These are phyloP conservation scores for Huso huso DNA, from an alignment of 2,797 vertebrate species.

Conservation along the genomic window DNA sequence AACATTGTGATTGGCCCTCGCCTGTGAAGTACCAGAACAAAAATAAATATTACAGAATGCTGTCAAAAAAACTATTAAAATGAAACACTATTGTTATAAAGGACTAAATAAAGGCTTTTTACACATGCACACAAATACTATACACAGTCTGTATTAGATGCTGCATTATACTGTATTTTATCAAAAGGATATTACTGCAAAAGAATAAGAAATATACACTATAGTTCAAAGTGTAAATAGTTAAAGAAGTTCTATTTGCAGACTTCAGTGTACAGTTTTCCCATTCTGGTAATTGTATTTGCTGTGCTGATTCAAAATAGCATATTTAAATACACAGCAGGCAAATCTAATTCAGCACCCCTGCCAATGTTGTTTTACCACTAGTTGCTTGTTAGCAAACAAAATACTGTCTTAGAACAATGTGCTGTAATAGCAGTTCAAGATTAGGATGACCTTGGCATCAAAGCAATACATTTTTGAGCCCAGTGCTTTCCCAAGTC, in stretches of 20 bases:
- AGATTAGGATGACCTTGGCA: slow-evolving; percentile 33
- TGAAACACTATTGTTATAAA: no score
- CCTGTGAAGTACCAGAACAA: no score
- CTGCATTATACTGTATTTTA: no score
- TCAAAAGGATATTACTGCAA: no score
- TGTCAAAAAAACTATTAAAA: no score
- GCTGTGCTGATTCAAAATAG: slow-evolving; percentile 49
- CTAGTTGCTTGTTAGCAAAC: slow-evolving; percentile 34
- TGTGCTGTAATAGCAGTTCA: slow-evolving; percentile 36
- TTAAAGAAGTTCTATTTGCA: not conserved
- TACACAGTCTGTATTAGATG: no score
- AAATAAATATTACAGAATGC: no score
- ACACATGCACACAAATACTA: no score
- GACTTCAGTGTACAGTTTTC: slow-evolving; percentile 32
- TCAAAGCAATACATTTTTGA: slow-evolving; percentile 24
- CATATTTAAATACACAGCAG: slow-evolving; percentile 51
- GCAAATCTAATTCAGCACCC: slow-evolving; percentile 44
- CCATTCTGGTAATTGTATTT: slow-evolving; percentile 42
- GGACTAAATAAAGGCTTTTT: no score
- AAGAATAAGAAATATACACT: no score
- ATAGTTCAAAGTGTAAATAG: no score
- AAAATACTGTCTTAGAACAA: slow-evolving; percentile 15
- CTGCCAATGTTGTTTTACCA: slow-evolving; percentile 54
- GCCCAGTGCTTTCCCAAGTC: slow-evolving; percentile 10
- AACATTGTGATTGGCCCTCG: no score